Conservation (phyloP, 2,888 invertebrate genomes). For the Mythimna vitellina region DNA sequence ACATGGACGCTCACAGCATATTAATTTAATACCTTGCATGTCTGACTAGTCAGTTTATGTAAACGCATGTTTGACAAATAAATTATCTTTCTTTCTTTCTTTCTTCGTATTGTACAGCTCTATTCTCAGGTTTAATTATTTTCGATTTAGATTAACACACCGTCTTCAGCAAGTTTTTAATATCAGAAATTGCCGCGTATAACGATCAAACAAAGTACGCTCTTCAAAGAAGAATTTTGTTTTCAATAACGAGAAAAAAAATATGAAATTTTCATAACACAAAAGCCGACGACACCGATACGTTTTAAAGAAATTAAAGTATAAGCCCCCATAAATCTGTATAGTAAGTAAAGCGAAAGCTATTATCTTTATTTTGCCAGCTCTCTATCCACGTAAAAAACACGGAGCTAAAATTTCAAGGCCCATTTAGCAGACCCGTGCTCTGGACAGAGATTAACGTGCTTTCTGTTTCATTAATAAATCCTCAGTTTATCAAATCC, state of each 20-base stretch:
- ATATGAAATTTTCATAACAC: slow-evolving; percentile 22
- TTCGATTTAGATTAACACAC: not conserved
- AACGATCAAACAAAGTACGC: slow-evolving; percentile 24
- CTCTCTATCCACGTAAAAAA: slow-evolving; percentile 68
- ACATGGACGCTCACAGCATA: too few species aligned
- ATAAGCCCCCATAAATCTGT: slow-evolving; percentile 57
- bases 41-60: too few species aligned
- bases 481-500: slow-evolving; percentile 73
- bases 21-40: too few species aligned
- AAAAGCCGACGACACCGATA: slow-evolving; percentile 38
- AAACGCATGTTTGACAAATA: too few species aligned
- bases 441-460: slow-evolving; percentile 83
- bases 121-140: not conserved
- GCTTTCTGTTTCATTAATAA: slow-evolving; percentile 79
- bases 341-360: slow-evolving; percentile 54
- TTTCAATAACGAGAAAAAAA: slow-evolving; percentile 21
- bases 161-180: slow-evolving; percentile 4
- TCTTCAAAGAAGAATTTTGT: slow-evolving; percentile 21
- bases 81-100: too few species aligned
- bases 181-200: slow-evolving; percentile 21
- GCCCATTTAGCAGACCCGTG: slow-evolving; percentile 80
- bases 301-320: slow-evolving; percentile 54
- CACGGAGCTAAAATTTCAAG: slow-evolving; percentile 74
- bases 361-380: slow-evolving; percentile 66
- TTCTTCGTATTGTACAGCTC: not conserved